phyloP scores from a whole-genome alignment of 2,888 invertebrate genomes.

The Osmoderma eremita region DNA sequence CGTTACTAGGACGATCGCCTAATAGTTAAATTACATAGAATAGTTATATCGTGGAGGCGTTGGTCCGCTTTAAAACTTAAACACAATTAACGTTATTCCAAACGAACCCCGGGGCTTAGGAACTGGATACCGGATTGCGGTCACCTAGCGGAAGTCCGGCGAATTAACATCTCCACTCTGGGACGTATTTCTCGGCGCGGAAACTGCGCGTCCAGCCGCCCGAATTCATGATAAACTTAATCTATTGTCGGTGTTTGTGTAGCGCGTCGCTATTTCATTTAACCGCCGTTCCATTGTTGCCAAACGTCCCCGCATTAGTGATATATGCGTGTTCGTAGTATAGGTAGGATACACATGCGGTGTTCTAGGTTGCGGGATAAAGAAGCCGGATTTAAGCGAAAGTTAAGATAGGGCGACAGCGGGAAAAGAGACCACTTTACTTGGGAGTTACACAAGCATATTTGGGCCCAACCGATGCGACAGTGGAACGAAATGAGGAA shows the following conservation, averaged over 20 bases:
- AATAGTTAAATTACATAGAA: neutral
- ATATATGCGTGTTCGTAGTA: too few species aligned
- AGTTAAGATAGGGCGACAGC: too few species aligned
- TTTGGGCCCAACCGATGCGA: too few species aligned
- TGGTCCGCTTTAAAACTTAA: conserved; percentile 19
- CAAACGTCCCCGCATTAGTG: neutral
- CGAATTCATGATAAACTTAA: conserved; percentile 28
- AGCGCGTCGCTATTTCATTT: neutral
- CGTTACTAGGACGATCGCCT: too few species aligned
- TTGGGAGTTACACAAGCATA: too few species aligned
- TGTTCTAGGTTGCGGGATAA: too few species aligned
- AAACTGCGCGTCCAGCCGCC: conserved; percentile 3
- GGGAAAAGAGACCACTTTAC: too few species aligned
- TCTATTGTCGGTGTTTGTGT: conserved; percentile 25
- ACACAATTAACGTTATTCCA: conserved; percentile 28
- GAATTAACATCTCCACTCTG: conserved; percentile 31
- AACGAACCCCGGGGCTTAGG: neutral
- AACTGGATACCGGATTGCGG: conserved; percentile 24
- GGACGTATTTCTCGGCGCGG: conserved; percentile 28
- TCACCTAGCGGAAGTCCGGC: conserved; percentile 29
- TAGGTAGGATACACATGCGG: too few species aligned
- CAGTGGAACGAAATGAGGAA: too few species aligned
- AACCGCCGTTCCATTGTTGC: conserved; percentile 1
- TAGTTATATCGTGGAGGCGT: conserved; percentile 16
- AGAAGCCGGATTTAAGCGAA: too few species aligned